Base-by-base conservation (phyloP, 2,888 invertebrate species). In the Oxyteleia sp. region DNA sequence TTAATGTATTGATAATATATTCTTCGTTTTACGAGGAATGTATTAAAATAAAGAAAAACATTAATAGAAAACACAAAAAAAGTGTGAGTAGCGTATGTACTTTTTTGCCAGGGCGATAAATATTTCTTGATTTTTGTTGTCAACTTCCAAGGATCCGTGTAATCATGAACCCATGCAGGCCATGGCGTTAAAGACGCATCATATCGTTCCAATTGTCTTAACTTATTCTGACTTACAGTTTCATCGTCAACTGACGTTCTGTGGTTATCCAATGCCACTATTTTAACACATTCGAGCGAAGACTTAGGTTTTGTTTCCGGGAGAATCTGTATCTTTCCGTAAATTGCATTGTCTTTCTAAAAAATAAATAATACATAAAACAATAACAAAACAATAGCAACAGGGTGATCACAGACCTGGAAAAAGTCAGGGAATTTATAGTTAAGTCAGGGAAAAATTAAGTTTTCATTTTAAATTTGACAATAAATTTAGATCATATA, bases 131-230 rank as follows among this genome's bases (percentile, higher is more conserved):
- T 80, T 26, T 38, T 84, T 1, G 8, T 20, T 4, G 66, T 32
- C 2, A 81, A 59, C 18, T 74, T 68, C 15, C 26, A 61, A 18
- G 81, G 84, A 69, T 81, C 76, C n/a, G 66, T 49, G 11, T 18
- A 45, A 47, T 63, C 68, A 10, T 75, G 76, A 41, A 84, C 80
- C 80, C 84, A 84, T 20, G 71, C 69, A 13, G 84, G 84, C 81
- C 84, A 84, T 26, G 78, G 69, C 0, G 84, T 81, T 4, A 74
- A 16, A 15, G 79, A 66, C 5, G 76, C 80, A 68, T 80, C 80
- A 43, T 71, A 81, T 10, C 84, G 59, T 45, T 81, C 78, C 10
- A 84, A 5, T 13, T 20, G 49, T 38, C 7, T 10, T 13, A 49
- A 11, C 29, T 68, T 81, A 4, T 47, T 53, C 35, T 61, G 4